Percentiles rank a stretch among this genome's conserved stretches.
These are phyloP conservation scores for Calypte anna DNA, from an alignment of 2,113 vertebrate genomes.

Conservation along the genomic window DNA sequence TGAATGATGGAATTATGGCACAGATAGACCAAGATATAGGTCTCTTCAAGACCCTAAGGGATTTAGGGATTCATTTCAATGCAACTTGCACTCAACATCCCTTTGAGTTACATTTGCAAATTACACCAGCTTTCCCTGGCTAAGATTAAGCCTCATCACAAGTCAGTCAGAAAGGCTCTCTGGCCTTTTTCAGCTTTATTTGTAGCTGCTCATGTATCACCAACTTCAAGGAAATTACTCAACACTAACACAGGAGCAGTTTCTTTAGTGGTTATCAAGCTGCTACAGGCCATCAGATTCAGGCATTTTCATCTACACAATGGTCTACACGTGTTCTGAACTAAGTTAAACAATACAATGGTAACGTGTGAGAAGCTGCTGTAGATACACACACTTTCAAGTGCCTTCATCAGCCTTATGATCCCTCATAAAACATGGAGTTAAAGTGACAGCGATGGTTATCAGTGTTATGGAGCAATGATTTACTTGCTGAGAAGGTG, in stretches of 20 bases:
- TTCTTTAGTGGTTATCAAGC: not conserved
- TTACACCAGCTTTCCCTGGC: not conserved
- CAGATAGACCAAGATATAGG: not conserved
- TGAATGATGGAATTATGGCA: not conserved
- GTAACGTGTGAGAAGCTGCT: not conserved
- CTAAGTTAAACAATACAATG: not conserved
- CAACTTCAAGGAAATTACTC: not conserved
- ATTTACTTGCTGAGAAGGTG: not conserved
- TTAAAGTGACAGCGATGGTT: not conserved
- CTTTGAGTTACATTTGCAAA: not conserved
- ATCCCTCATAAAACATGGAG: not conserved
- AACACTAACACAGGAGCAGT: not conserved
- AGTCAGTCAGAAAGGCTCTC: not conserved
- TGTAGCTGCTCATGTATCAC: not conserved
- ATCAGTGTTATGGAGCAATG: not conserved
- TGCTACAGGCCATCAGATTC: not conserved
- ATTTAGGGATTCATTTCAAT: not conserved
- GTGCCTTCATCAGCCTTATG: not conserved
- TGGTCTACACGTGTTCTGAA: not conserved
- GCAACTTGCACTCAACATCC: not conserved
- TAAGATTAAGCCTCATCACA: not conserved
- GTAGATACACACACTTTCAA: not conserved
- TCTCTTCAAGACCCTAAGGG: not conserved
- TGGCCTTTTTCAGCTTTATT: not conserved
- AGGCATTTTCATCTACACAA: not conserved